Base-by-base conservation (phyloP, 64 coral and sea anemone genomes). In the Dendrophyllia cribrosa region DNA sequence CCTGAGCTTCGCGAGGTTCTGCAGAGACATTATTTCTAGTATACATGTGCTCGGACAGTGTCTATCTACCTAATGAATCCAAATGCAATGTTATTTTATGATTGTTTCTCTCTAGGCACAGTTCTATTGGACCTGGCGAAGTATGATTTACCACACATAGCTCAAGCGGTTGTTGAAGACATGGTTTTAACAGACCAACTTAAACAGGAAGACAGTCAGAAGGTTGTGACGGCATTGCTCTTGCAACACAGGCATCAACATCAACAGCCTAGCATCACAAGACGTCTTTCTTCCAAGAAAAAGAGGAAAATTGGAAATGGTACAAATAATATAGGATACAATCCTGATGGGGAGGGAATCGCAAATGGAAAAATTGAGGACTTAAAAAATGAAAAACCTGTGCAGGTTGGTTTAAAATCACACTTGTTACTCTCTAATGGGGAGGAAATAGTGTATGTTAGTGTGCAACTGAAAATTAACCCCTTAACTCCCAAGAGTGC, bases 161-260 rank as follows among this genome's bases (percentile, higher is more conserved):
- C 94, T 12, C 87, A 96, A 74, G 91, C 97, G 43, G 89, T 99
- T 34, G 94, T 96, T 2, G 94, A 99, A 56, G 93, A 96, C 50
- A 99, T 99, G 97, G 94, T 99, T 7, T 82, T 99, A n/a, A 96
- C 97, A 72, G 97, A 99, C 53, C 97, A 99, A 58, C 79, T 99
- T 48, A 74, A 70, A 17, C 67, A 90, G 58, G 71, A 63, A 50
- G 88, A 99, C 60, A 96, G 91, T 24, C 68, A 91, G 4, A 91
- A 91, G 21, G 94, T 99, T 34, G 61, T 99, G 7, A 71, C 88
- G 22, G 97, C 97, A 16, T 67, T 99, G 58, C 72, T 99, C n/a
- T 82, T 90, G 4, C 95, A 96, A 75, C 97, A 99, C 64, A 93
- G 90, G 23, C 97, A 99, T 94, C 97, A 99, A 46, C 92, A 99